Percentiles rank a stretch among this genome's conserved stretches.
phyloP scores from a whole-genome alignment of 2,797 vertebrate genomes.

The Yasuhikotakia modesta region DNA sequence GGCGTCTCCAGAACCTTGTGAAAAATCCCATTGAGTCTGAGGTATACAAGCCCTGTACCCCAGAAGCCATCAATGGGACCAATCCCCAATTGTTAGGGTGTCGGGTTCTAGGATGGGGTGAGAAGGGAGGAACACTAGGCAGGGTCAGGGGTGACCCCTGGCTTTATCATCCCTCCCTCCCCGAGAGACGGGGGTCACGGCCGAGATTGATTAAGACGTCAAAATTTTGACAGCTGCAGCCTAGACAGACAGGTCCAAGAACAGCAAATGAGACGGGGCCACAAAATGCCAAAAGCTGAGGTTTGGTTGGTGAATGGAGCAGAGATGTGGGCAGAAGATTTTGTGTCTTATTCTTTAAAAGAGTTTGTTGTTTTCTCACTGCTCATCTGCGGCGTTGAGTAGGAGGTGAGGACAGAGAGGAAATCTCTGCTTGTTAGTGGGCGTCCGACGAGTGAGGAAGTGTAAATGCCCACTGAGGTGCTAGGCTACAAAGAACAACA shows the following conservation, averaged over 20 bases:
- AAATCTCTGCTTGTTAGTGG: conserved; percentile 36
- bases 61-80: conserved; percentile 72
- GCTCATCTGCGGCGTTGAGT: conserved; percentile 47
- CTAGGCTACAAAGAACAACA: conserved; percentile 35
- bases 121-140: conserved; percentile 75
- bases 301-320: conserved; percentile 27
- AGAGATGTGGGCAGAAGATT: conserved; percentile 36
- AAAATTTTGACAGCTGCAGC: conserved; percentile 88
- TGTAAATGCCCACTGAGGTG: conserved; percentile 47
- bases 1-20: conserved; percentile 44
- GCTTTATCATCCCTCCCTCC: conserved; percentile 68
- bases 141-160: conserved; percentile 80
- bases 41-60: conserved; percentile 46
- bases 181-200: conserved; percentile 80
- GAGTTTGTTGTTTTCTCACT: conserved; percentile 39
- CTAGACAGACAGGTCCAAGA: conserved; percentile 69
- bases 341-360: conserved; percentile 25
- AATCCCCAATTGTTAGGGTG: conserved; percentile 73
- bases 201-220: conserved; percentile 94
- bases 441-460: conserved; percentile 33
- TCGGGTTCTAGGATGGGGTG: conserved; percentile 58
- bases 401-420: conserved; percentile 45
- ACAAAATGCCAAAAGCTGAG: conserved; percentile 35
- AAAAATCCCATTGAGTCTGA: conserved; percentile 56
- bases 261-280: conserved; percentile 27